Base-by-base conservation (phyloP, 2,797 vertebrate genomes). In the Takifugu ocellatus region DNA sequence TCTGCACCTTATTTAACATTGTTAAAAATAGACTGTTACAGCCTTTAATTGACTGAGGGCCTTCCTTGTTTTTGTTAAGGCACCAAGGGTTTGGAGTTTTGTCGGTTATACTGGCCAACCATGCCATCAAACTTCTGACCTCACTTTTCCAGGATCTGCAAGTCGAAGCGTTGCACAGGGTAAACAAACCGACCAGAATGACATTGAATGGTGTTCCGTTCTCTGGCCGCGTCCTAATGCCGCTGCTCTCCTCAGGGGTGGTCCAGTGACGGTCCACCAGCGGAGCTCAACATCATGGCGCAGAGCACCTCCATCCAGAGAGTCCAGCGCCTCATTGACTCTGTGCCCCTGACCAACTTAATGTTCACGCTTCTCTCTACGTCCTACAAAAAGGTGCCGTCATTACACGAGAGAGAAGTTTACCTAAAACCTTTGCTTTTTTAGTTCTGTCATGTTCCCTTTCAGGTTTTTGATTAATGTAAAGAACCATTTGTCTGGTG, bases 231-330 rank as follows among this genome's bases (percentile, higher is more conserved):
- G 25, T 54, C 45, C 26, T 6, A 39, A 29, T 5, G 25, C 6
- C 6, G 45, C 10, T 21, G 1, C 8, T 50, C 14, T 46, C 58
- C 33, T 60, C 84, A 99, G 94, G 91, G 91, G 48, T 95, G 95
- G 94, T 94, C 94, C 48, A 93, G 94, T 1, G 96, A 98, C 0
- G 97, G 95, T 0, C 96, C 96, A 0, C 96, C 96, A 12, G 97
- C 97, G 2, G 94, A 94, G 82, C 91, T 99, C 62, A 96, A 90
- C 84, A 88, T 99, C 82, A 96, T 98, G 94, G 97, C 97, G 55
- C 95, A 98, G 82, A 99, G 95, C 84, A 98, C 96, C 0, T 98
- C 97, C 36, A 99, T 96, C 79, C 96, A 99, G 89, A 93, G 97
- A 61, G 94, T 99, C 67, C 97, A 99, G 68, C 87, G 96, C 51